Conservation (phyloP, 2,888 invertebrate species). For the Isoperla grammatica region DNA sequence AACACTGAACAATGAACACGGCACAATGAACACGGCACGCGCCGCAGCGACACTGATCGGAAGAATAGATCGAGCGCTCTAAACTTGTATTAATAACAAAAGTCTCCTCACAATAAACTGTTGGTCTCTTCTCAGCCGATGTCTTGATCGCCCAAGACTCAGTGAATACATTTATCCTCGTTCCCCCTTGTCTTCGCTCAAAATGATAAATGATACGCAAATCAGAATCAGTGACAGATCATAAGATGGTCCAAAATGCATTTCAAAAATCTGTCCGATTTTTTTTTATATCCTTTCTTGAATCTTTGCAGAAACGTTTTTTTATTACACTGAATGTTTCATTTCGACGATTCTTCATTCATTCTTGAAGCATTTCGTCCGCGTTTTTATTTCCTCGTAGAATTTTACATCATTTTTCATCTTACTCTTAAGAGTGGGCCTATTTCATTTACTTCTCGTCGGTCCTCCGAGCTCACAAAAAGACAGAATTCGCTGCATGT, state of each 20-base stretch:
- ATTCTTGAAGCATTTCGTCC: slow-evolving; percentile 20
- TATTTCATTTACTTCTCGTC: slow-evolving; percentile 22
- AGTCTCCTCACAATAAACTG: no score
- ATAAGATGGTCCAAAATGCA: slow-evolving; percentile 19
- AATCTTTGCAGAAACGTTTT: slow-evolving; percentile 17
- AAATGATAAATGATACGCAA: slow-evolving; percentile 27
- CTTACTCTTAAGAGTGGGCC: slow-evolving; percentile 20
- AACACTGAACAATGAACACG: no score
- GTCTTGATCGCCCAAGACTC: no score
- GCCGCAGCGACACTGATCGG: no score
- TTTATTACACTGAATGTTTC: slow-evolving; percentile 17
- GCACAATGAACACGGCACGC: no score
- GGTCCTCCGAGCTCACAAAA: background rate
- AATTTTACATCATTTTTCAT: slow-evolving; percentile 31
- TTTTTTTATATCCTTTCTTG: slow-evolving; percentile 14
- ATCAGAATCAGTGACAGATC: slow-evolving; percentile 26
- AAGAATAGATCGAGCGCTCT: no score
- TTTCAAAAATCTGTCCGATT: slow-evolving; percentile 19
- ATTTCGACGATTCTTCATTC: slow-evolving; percentile 22
- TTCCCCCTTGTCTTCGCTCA: no score
- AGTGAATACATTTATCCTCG: no score
- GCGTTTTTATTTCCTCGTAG: slow-evolving; percentile 20
- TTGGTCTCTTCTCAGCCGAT: no score
- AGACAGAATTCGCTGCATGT: slow-evolving; percentile 1
- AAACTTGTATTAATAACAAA: no score